These are phyloP conservation scores for Drosophila austrosaltans DNA, from an alignment of 2,888 invertebrate species.

Conservation along the genomic window DNA sequence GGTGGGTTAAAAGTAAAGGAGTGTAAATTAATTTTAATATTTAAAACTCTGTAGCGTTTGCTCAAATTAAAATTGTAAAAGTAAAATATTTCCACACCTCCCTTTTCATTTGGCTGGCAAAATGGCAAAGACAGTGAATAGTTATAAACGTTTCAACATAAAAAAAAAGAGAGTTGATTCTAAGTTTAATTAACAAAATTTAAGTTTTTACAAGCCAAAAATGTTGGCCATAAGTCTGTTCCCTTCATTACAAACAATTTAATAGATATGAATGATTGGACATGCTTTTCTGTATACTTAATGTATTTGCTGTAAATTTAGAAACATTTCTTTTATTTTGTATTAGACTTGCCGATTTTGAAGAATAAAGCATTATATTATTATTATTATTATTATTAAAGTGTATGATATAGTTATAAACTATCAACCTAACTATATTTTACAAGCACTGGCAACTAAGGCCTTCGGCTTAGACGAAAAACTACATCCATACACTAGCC, in stretches of 20 bases:
- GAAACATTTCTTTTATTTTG: too few species aligned
- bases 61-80: slow-evolving; percentile 36
- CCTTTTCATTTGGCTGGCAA: neutral
- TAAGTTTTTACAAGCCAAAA: neutral
- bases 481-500: too few species aligned
- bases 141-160: neutral
- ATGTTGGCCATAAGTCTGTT: neutral
- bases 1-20: neutral
- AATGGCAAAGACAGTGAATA: neutral
- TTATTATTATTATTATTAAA: too few species aligned
- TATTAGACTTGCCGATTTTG: too few species aligned
- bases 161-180: neutral
- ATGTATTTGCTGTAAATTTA: too few species aligned
- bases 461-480: too few species aligned
- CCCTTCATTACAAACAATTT: neutral
- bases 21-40: slow-evolving; percentile 58
- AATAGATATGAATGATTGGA: too few species aligned
- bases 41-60: slow-evolving; percentile 49
- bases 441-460: too few species aligned
- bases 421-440: too few species aligned
- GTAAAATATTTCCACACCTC: slow-evolving; percentile 43
- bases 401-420: too few species aligned
- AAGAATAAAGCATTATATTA: too few species aligned
- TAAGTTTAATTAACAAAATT: neutral
- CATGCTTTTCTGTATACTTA: too few species aligned